A percentile compares a stretch with the other conserved stretches of the same genome.
Evolutionary conservation across 2,888 invertebrate genomes (phyloP).

Genomic region (Callyntrura sp.): DNA sequence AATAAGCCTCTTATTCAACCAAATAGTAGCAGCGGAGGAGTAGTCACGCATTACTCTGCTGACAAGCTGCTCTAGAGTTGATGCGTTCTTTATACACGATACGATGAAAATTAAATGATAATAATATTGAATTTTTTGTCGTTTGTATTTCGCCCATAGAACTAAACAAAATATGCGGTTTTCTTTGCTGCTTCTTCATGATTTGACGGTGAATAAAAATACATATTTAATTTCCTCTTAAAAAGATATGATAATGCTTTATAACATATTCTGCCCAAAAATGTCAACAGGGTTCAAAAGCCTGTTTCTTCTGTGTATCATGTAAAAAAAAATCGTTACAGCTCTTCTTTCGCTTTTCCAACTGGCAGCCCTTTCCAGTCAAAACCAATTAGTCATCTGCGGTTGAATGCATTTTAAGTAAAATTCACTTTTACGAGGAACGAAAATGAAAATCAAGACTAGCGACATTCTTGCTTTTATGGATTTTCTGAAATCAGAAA

Average conservation of each 20-base stretch:
- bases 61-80: conserved; percentile 6
- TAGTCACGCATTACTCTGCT: neutral
- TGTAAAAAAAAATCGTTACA: neutral
- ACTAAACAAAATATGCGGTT: neutral
- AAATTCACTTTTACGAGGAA: neutral
- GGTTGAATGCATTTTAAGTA: neutral
- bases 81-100: too few relatives aligned
- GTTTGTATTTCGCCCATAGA: neutral
- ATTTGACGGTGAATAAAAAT: conserved; percentile 12
- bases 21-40: neutral
- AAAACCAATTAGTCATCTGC: conserved; percentile 52
- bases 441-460: neutral
- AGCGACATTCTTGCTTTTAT: conserved; percentile 16
- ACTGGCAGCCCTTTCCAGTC: conserved; percentile 56
- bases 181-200: neutral
- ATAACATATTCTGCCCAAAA: neutral
- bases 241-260: conserved; percentile 26
- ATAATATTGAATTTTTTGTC: too few relatives aligned
- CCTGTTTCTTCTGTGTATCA: conserved; percentile 7
- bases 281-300: conserved; percentile 70
- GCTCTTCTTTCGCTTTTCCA: conserved; percentile 6
- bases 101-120: too few relatives aligned
- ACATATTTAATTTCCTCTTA: neutral
- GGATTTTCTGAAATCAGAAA: neutral
- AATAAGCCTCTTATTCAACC: conserved; percentile 8